A percentile compares a stretch with the other conserved stretches of the same genome.
Evolutionary conservation across 1,140 invertebrate genomes (phyloP).

Genomic region (Drosophila guanche): DNA sequence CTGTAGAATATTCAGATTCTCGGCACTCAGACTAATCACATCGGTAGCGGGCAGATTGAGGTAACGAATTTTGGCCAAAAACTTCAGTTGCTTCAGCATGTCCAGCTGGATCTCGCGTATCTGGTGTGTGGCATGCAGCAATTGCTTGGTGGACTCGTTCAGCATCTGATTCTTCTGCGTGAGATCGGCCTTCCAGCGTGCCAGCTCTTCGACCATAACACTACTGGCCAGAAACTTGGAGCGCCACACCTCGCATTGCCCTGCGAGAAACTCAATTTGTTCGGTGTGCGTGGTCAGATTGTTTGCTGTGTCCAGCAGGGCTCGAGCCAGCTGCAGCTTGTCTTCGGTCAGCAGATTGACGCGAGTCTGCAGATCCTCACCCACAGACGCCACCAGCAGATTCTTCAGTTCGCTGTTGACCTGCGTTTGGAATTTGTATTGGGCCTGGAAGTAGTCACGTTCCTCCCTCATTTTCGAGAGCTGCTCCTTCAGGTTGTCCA

Average conservation of each 20-base stretch:
- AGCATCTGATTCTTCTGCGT: constrained; percentile 90
- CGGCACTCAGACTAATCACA: constrained; percentile 83
- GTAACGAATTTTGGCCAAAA: constrained; percentile 72
- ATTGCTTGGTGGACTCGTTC: constrained; percentile 89
- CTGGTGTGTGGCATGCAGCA: constrained; percentile 90
- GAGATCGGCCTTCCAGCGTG: constrained; percentile 91
- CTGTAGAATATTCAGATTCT: constrained; percentile 78
- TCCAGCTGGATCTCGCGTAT: constrained; percentile 88
- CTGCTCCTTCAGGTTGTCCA: constrained; percentile 62
- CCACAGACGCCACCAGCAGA: constrained; percentile 95
- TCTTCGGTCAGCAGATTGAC: constrained; percentile 96
- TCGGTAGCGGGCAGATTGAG: constrained; percentile 81
- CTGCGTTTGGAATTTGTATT: constrained; percentile 90
- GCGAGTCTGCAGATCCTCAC: constrained; percentile 94
- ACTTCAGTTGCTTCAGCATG: constrained; percentile 87
- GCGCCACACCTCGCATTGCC: constrained; percentile 97
- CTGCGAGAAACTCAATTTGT: constrained; percentile 95
- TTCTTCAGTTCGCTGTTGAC: constrained; percentile 97
- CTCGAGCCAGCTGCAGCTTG: constrained; percentile 93
- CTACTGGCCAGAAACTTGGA: constrained; percentile 97
- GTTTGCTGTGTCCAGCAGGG: constrained; percentile 92
- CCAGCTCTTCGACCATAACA: constrained; percentile 95
- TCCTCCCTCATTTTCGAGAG: constrained; percentile 85
- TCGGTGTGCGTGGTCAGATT: constrained; percentile 94
- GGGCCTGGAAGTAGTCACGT: constrained; percentile 87